Base-by-base conservation (phyloP, 2,888 invertebrate species). In the Thecocarcelia acutangulata region DNA sequence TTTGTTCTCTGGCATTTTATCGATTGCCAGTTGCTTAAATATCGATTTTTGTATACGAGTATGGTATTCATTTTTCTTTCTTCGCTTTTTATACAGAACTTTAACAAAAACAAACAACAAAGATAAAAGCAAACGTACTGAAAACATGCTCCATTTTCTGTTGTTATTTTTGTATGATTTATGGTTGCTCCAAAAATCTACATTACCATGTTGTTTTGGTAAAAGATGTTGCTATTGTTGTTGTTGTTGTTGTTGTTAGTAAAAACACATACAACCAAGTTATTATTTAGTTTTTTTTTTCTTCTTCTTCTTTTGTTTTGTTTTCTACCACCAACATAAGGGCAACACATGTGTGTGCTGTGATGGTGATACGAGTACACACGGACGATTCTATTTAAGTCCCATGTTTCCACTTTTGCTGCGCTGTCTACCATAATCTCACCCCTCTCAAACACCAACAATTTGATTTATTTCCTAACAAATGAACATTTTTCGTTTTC, bases 101-200 rank as follows among this genome's bases (percentile, higher is more conserved):
- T 33, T 8, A 24, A 21, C 24, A 58, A 44, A 64, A 64, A 72
- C 17, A 64, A 64, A 72, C 17, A 58, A 54, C 33, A 56, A 58
- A 9, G 42, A 9, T 40, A 37, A 63, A 12, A 54, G 17, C 56
- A 63, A 42, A 19, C 46, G 54, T 46, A 58, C 68, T 15, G 56
- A 78, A 79, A 78, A 78, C 74, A 82, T 78, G 82, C 78, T 82
- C 78, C 82, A 82, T 82, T 78, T 82, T 82, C 66, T 75, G 66
- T 78, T 76, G 63, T 82, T 78, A 59, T 74, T 70, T 52, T 61
- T 69, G 24, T 76, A 69, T 82, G 82, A 82, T 82, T 82, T 82
- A 82, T 78, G 64, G 74, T 56, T 82, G 78, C 78, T 82, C 78
- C 82, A 78, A 82, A 82, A 78, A 78, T 75, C 78, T 78, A 82